Conservation (phyloP, 1,140 invertebrate genomes). For the Calycopis cecrops region DNA sequence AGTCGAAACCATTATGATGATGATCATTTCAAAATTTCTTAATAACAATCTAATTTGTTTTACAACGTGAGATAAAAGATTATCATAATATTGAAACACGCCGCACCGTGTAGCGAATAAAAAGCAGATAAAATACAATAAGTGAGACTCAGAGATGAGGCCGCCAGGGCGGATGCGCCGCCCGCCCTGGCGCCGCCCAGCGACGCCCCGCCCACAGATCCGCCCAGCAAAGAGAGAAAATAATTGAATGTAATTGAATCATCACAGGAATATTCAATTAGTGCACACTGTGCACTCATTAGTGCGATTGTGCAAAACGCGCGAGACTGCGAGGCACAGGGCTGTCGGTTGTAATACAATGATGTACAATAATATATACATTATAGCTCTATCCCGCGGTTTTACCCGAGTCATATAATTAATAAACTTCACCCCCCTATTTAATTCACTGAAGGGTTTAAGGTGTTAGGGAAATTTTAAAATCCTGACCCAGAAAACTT, state of each 20-base stretch:
- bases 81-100: background rate
- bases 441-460: too few species aligned
- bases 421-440: too few species aligned
- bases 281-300: constrained; percentile 36
- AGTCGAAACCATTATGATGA: too few species aligned
- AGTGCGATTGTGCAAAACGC: constrained; percentile 44
- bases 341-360: too few species aligned
- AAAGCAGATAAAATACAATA: constrained; percentile 20
- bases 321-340: constrained; percentile 3
- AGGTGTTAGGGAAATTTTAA: too few species aligned
- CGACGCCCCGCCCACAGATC: constrained; percentile 42
- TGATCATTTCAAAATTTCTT: background rate
- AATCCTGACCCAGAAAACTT: too few species aligned
- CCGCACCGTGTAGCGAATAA: constrained; percentile 11
- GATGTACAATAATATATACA: too few species aligned
- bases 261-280: constrained; percentile 54
- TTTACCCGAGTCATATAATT: too few species aligned
- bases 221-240: constrained; percentile 44
- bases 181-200: constrained; percentile 46
- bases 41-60: background rate
- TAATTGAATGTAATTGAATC: constrained; percentile 66
- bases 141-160: constrained; percentile 24
- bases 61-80: background rate
- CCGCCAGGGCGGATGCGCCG: constrained; percentile 48
- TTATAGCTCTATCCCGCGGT: too few species aligned